Conservation (phyloP, 2,888 invertebrate species). For the Dynastes grantii region DNA sequence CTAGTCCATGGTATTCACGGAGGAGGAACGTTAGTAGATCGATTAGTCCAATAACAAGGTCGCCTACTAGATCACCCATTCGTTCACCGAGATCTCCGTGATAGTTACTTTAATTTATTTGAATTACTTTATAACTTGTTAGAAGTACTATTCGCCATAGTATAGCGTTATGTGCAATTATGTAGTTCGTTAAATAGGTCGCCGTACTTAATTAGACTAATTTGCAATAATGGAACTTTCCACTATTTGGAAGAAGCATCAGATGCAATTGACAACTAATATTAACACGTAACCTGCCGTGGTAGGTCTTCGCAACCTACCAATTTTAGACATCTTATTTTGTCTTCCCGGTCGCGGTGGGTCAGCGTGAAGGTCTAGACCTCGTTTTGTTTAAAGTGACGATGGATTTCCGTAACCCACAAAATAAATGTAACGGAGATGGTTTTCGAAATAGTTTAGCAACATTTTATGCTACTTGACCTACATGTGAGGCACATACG, state of each 20-base stretch:
- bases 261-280: no score
- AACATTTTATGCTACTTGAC: no score
- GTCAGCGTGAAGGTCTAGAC: no score
- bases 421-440: no score
- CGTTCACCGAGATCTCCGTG: constrained; percentile 64
- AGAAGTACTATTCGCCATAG: constrained; percentile 19
- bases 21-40: constrained; percentile 60
- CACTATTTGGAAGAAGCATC: constrained; percentile 4
- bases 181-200: neutral
- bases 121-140: neutral
- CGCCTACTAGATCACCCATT: constrained; percentile 64
- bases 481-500: no score
- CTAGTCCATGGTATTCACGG: constrained; percentile 60
- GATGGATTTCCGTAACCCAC: no score
- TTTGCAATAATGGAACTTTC: constrained; percentile 12
- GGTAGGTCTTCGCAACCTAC: no score
- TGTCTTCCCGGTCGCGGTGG: no score
- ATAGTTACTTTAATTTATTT: constrained; percentile 52
- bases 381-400: no score
- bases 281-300: no score
- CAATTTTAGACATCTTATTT: no score
- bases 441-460: no score
- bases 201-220: constrained; percentile 1
- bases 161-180: constrained; percentile 24
- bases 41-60: constrained; percentile 63